A percentile compares a stretch with the other conserved stretches of the same genome.
These are phyloP conservation scores for Agrypnus murinus DNA, from an alignment of 2,888 invertebrate species.

Conservation along the genomic window DNA sequence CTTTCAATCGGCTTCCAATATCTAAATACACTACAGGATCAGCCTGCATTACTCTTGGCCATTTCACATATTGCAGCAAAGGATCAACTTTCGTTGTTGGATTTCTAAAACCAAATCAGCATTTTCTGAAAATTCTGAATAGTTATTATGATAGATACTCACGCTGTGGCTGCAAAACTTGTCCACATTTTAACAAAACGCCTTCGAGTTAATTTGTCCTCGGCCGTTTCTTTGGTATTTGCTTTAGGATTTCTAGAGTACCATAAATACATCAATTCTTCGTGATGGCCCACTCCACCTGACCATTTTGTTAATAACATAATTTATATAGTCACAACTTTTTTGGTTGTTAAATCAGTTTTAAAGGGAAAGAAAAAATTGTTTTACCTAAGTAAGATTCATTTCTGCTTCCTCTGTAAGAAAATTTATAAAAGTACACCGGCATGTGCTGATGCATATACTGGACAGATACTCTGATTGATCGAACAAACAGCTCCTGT, in stretches of 20 bases:
- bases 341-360: too few relatives aligned
- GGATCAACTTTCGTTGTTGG: conserved; percentile 30
- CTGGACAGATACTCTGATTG: conserved; percentile 23
- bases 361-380: too few relatives aligned
- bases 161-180: conserved; percentile 41
- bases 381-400: conserved; percentile 17
- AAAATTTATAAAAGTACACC: conserved; percentile 39
- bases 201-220: conserved; percentile 25
- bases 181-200: conserved; percentile 41
- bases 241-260: conserved; percentile 12
- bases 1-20: conserved; percentile 53
- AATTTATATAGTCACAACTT: neutral
- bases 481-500: conserved; percentile 27
- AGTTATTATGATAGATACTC: too few relatives aligned
- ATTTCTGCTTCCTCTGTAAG: conserved; percentile 27
- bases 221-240: conserved; percentile 19
- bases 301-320: neutral
- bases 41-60: conserved; percentile 44
- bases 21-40: conserved; percentile 54
- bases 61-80: conserved; percentile 30
- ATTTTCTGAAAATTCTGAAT: too few relatives aligned
- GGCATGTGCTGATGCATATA: conserved; percentile 17
- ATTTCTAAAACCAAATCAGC: conserved; percentile 20
- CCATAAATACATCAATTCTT: conserved; percentile 39
- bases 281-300: conserved; percentile 42